Evolutionary conservation across 2,113 vertebrate species (phyloP), one percentile per base, ranked within the genome.

Genomic region (Lepus americanus): DNA sequence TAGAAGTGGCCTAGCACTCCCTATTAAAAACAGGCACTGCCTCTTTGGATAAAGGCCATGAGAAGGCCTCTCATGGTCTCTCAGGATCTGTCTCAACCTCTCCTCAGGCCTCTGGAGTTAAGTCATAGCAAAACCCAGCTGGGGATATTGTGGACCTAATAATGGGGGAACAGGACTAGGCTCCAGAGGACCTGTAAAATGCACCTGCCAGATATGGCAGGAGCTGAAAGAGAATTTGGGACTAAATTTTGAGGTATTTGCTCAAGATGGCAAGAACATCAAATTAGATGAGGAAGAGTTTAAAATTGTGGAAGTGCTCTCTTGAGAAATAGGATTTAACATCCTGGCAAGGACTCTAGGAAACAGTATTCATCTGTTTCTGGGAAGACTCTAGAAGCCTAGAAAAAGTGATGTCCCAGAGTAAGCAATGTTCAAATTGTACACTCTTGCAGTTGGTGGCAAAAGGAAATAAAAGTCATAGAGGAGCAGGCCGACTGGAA

Each of bases 311-410:
- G 63, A 39, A 86, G 39, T 72, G 64, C 4, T 61, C 59, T 81
- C 36, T 51, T 29, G 16, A 92, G 61, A 82, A 76, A 25, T 4
- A 87, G 33, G 27, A 92, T 69, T 87, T 95, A 61, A 82, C 11
- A 95, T 10, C 31, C 19, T 19, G 19, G 55, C 55, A 59, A 59
- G 55, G 17, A 59, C 55, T 59, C 14, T 59, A 59, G 19, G 55
- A 77, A 36, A 69, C 22, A 36, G 61, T 17, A 25, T 53, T 61
- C 69, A 88, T 55, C 61, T 88, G 31, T 61, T 80, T 11, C 29
- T 25, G 85, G 81, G 27, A 93, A 64, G 66, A 72, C 13, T 74
- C 44, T 74, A 74, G 44, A 91, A 87, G 73, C 74, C 49, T 53
- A 39, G 29, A 53, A 83, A 85, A 83, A 77, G 72, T n/a, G 78